Conservation (phyloP, 2,113 vertebrate genomes). For the Cygnus atratus region DNA sequence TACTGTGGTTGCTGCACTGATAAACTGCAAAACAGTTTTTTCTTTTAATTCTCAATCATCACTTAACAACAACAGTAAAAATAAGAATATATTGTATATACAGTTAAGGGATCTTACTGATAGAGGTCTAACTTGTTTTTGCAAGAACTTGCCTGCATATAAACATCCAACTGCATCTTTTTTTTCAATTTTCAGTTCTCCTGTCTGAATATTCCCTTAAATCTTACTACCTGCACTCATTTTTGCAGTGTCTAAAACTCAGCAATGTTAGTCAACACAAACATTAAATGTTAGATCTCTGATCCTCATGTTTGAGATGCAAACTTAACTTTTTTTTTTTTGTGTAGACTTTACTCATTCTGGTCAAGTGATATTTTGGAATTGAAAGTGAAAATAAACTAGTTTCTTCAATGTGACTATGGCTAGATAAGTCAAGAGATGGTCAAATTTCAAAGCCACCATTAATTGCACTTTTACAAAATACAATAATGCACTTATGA, state of each 20-base stretch:
- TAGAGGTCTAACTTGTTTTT: not conserved
- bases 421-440: not conserved
- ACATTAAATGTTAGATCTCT: not conserved
- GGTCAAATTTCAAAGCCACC: not conserved
- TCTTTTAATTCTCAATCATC: not conserved
- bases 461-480: not conserved
- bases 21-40: not conserved
- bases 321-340: not conserved
- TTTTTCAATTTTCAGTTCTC: not conserved
- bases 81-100: not conserved
- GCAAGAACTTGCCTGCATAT: not conserved
- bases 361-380: not conserved
- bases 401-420: not conserved
- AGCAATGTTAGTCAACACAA: not conserved
- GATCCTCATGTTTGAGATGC: not conserved
- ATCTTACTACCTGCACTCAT: not conserved
- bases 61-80: not conserved
- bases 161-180: not conserved
- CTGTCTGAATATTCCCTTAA: not conserved
- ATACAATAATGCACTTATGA: not conserved
- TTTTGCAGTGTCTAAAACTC: not conserved
- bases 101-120: not conserved
- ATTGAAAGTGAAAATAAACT: not conserved
- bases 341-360: not conserved
- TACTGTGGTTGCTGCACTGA: not conserved